A percentile compares a stretch with the other conserved stretches of the same genome.
Evolutionary conservation across 2,888 invertebrate genomes (phyloP).

Genomic region (Sphaeridia pumilis): DNA sequence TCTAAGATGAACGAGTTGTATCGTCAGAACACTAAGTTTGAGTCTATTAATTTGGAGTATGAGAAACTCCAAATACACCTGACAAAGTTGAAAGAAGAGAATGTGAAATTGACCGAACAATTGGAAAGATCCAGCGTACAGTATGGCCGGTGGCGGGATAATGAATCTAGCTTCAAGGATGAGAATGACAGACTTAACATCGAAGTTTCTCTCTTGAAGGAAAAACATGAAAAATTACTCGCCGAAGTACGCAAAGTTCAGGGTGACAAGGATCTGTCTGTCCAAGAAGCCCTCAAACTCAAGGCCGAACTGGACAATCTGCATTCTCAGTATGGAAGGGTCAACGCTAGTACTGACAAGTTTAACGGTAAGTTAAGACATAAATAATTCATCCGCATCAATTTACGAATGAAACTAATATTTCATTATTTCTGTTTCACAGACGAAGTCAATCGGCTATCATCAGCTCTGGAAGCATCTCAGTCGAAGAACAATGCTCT

Average conservation of each 20-base stretch:
- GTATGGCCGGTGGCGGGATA: constrained; percentile 71
- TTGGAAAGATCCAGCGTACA: constrained; percentile 55
- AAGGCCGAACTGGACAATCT: constrained; percentile 78
- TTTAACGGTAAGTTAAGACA: constrained; percentile 9
- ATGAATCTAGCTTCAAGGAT: constrained; percentile 73
- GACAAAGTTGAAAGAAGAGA: constrained; percentile 16
- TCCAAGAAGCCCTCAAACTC: constrained; percentile 66
- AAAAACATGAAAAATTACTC: constrained; percentile 17
- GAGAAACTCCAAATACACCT: constrained; percentile 17
- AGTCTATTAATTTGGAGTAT: constrained; percentile 18
- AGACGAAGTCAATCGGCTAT: constrained; percentile 13
- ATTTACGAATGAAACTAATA: not conserved
- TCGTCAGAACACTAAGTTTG: constrained; percentile 15
- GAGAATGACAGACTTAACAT: constrained; percentile 37
- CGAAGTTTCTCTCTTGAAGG: constrained; percentile 22
- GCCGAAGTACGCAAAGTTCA: constrained; percentile 15
- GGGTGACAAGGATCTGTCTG: constrained; percentile 15
- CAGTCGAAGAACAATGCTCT: constrained; percentile 16
- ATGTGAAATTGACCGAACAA: constrained; percentile 14
- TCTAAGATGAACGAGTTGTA: constrained; percentile 13
- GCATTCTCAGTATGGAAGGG: constrained; percentile 73
- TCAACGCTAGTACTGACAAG: constrained; percentile 47
- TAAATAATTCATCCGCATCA: not conserved
- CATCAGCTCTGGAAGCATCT: constrained; percentile 11
- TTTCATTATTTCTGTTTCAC: not conserved